These are phyloP conservation scores for Ips nitidus DNA, from an alignment of 1,140 invertebrate genomes.

Conservation along the genomic window DNA sequence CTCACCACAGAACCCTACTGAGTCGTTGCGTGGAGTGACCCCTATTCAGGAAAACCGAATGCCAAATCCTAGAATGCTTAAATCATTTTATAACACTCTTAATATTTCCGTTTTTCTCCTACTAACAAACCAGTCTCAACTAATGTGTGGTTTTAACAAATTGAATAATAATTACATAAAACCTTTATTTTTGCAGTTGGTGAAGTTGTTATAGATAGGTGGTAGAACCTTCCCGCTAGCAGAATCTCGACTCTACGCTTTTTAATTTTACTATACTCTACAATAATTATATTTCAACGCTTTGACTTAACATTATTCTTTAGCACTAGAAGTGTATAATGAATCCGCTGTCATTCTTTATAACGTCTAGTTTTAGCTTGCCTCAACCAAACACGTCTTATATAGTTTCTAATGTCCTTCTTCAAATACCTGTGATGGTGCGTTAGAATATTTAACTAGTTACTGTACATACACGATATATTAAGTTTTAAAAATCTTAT, in stretches of 20 bases:
- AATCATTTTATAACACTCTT: slow-evolving; percentile 15
- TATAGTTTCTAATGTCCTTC: slow-evolving; percentile 35
- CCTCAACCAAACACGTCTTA: slow-evolving; percentile 12
- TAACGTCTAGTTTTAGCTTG: background rate
- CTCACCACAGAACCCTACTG: slow-evolving; percentile 35
- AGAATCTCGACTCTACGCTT: slow-evolving; percentile 37
- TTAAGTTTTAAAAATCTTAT: slow-evolving; percentile 12
- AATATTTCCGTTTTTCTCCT: background rate
- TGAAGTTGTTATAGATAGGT: slow-evolving; percentile 49
- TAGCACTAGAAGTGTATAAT: slow-evolving; percentile 31
- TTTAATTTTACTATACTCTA: background rate
- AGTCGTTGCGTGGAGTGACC: slow-evolving; percentile 40
- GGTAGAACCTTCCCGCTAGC: slow-evolving; percentile 37
- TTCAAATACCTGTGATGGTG: slow-evolving; percentile 45
- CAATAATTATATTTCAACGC: background rate
- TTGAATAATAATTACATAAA: too few species aligned
- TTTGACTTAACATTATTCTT: slow-evolving; percentile 11
- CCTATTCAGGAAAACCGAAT: slow-evolving; percentile 12
- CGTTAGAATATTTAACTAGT: slow-evolving; percentile 40
- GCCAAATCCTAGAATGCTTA: slow-evolving; percentile 16
- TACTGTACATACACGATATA: slow-evolving; percentile 39
- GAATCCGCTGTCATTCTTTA: slow-evolving; percentile 16
- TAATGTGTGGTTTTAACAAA: background rate
- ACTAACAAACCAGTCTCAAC: slow-evolving; percentile 12
- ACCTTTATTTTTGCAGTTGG: slow-evolving; percentile 50